A percentile compares a stretch with the other conserved stretches of the same genome.
phyloP scores from a whole-genome alignment of 1,140 invertebrate species.

The Metopolophium dirhodum region DNA sequence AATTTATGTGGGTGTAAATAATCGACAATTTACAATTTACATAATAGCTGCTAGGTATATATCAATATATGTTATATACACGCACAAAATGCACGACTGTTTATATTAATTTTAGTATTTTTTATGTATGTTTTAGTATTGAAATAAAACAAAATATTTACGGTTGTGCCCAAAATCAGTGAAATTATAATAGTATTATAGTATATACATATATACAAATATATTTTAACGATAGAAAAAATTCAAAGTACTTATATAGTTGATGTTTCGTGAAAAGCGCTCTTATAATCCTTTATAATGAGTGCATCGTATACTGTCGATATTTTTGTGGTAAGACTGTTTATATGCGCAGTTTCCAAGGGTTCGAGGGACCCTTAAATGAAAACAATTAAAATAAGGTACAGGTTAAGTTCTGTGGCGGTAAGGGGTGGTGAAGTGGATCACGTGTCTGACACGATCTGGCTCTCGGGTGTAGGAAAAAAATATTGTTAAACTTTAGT shows the following conservation, averaged over 20 bases:
- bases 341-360: constrained; percentile 1
- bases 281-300: constrained; percentile 43
- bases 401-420: constrained; percentile 39
- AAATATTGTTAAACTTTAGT: constrained; percentile 54
- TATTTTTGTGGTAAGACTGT: constrained; percentile 37
- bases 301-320: constrained; percentile 31
- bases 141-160: not conserved
- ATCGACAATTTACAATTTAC: too few species aligned
- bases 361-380: constrained; percentile 37
- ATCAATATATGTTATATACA: not conserved
- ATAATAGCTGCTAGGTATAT: too few species aligned
- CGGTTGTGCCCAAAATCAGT: not conserved
- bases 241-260: not conserved
- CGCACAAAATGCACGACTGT: not conserved
- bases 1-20: too few species aligned
- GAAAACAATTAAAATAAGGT: constrained; percentile 52
- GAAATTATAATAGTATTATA: not conserved
- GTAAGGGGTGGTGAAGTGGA: constrained; percentile 43
- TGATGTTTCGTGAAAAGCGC: constrained; percentile 4
- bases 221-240: not conserved
- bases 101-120: not conserved
- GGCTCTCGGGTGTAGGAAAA: not conserved
- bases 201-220: not conserved
- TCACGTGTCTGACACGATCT: constrained; percentile 52
- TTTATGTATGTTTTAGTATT: too few species aligned